Evolutionary conservation across 1,140 invertebrate genomes (phyloP), one percentile per base, ranked within the genome.

Genomic region (Lerema accius): DNA sequence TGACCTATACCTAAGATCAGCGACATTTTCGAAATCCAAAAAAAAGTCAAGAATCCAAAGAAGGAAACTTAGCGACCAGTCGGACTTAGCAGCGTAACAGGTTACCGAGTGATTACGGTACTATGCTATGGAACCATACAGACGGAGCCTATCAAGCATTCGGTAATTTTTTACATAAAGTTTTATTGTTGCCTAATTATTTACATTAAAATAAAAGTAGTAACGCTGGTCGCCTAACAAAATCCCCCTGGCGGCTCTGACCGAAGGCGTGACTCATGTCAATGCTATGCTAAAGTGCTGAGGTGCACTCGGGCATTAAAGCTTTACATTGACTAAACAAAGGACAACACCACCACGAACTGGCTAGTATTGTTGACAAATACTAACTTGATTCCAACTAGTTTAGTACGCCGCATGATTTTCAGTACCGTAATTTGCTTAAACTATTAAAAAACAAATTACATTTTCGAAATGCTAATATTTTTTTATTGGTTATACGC

Each of bases 111-210:
- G n/a, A n/a, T n/a, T n/a, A n/a, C n/a, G n/a, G n/a, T n/a, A n/a
- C n/a, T n/a, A n/a, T n/a, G n/a, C n/a, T n/a, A n/a, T n/a, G n/a
- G n/a, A n/a, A n/a, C n/a, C n/a, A n/a, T n/a, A n/a, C n/a, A n/a
- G n/a, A n/a, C n/a, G n/a, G n/a, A n/a, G n/a, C n/a, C n/a, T n/a
- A n/a, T n/a, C n/a, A n/a, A n/a, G n/a, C n/a, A n/a, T n/a, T n/a
- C n/a, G n/a, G n/a, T n/a, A n/a, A n/a, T n/a, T n/a, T n/a, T 45
- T 45, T 58, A 32, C 16, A 7, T 1, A 32, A 32, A 32, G 28
- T 32, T 32, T 32, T 4, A 32, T 9, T 32, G 7, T 7, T 32
- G 4, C 4, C 9, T 1, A 3, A 1, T 32, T 4, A 32, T 32
- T 3, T 3, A 32, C 4, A 32, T 3, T 32, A 9, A 9, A 32